phyloP scores from a whole-genome alignment of 2,888 invertebrate genomes.

The Mythimna albipuncta region DNA sequence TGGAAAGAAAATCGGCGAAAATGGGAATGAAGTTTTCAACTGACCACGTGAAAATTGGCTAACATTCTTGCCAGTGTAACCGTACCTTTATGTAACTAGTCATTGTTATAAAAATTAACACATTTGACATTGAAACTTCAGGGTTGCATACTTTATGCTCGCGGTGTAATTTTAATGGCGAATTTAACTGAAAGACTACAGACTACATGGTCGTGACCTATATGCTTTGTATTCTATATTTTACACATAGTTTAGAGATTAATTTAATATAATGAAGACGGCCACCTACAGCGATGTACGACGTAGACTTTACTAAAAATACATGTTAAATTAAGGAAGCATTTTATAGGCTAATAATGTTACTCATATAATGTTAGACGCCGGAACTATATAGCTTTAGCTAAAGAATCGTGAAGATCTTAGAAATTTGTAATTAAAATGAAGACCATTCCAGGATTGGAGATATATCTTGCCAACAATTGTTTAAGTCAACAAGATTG shows the following conservation, averaged over 20 bases:
- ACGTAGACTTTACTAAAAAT: conserved; percentile 21
- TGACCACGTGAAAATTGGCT: neutral
- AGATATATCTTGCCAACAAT: neutral
- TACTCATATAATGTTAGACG: conserved; percentile 1
- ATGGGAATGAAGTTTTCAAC: neutral
- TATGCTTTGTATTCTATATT: conserved; percentile 6
- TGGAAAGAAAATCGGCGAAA: neutral
- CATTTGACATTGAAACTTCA: conserved; percentile 52
- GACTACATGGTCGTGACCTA: conserved; percentile 29
- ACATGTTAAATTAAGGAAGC: conserved; percentile 3
- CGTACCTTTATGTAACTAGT: conserved; percentile 32
- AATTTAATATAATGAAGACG: conserved; percentile 12
- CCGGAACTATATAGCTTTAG: conserved; percentile 1
- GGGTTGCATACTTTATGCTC: conserved; percentile 31
- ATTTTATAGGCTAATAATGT: conserved; percentile 36
- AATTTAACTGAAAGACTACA: conserved; percentile 5
- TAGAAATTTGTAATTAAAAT: neutral
- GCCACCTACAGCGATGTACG: conserved; percentile 27
- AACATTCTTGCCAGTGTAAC: conserved; percentile 22
- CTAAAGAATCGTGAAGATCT: conserved; percentile 8
- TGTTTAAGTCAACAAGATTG: neutral
- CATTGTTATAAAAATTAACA: conserved; percentile 47
- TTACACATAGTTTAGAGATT: conserved; percentile 16
- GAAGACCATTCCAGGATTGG: neutral
- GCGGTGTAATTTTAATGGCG: conserved; percentile 26